Evolutionary conservation across 23 tunicate genomes (phyloP), one percentile per base, ranked within the genome.

Genomic region (Phallusia fumigata): DNA sequence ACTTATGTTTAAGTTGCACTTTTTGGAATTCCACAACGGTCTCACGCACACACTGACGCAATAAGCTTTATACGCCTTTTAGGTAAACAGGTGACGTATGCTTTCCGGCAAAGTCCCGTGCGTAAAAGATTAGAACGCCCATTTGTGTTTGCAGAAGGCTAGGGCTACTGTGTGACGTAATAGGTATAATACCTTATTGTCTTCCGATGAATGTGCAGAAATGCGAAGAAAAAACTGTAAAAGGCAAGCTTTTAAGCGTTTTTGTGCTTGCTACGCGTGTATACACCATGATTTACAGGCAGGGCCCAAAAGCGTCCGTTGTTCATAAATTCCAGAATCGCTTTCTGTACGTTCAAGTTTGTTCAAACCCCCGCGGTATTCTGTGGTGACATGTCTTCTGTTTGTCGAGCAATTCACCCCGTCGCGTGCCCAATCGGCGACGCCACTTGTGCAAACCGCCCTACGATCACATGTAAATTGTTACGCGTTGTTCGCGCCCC

Each of bases 401-500:
- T 58, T 58, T 58, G 69, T 58, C 69, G 69, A 58, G 28, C 69
- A 58, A 58, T 58, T 58, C 69, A 58, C 28, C 26, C 28, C 69
- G 69, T 58, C 69, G 69, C 69, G 69, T 58, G 69, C 28, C 69
- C 69, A 3, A 24, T 40, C 47, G 47, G 5, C 47, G 10, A 40
- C 47, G 47, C 47, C 10, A 40, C 47, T 40, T 40, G 8, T 40
- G 47, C 47, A 40, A 40, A 40, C 47, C 10, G 47, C 47, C 47
- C 10, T 40, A 40, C 47, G 10, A 40, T 40, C 47, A 10, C 47
- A 3, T 5, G 10, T 40, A 40, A 40, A 40, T 40, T 40, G 47
- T 40, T 40, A 10, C 47, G 47, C 47, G 8, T 10, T 40, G 47
- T 40, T 40, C 10, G 47, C 47, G 47, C 10, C 47, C 47, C 47